Percentiles rank a stretch among this genome's conserved stretches.
Evolutionary conservation across 2,888 invertebrate species (phyloP).

Genomic region (Machimus atricapillus): DNA sequence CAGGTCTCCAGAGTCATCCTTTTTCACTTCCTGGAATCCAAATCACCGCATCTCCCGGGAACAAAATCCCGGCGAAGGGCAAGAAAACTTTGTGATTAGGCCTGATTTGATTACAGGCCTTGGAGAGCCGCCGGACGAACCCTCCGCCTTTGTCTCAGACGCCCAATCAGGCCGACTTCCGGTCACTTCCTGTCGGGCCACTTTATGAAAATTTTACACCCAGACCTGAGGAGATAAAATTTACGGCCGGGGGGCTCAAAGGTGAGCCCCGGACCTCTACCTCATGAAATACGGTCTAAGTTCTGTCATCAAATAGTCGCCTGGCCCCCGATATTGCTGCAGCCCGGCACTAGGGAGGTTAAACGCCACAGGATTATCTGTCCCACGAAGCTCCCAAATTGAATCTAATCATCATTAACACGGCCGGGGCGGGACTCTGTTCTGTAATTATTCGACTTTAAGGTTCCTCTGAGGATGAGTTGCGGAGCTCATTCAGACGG

Average conservation of each 20-base stretch:
- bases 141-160: conserved; percentile 9
- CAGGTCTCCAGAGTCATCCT: not conserved
- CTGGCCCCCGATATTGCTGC: not conserved
- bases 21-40: not conserved
- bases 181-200: conserved; percentile 25
- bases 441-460: conserved; percentile 37
- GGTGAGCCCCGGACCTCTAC: not conserved
- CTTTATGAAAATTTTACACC: conserved; percentile 25
- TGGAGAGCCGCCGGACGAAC: not conserved
- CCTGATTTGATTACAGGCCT: conserved; percentile 27
- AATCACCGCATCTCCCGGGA: not conserved
- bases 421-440: conserved; percentile 26
- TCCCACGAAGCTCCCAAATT: conserved; percentile 34
- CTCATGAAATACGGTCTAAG: conserved; percentile 34
- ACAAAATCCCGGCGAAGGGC: not conserved
- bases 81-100: conserved; percentile 25
- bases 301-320: conserved; percentile 35
- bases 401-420: conserved; percentile 40
- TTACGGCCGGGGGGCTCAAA: not conserved
- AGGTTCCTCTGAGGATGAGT: conserved; percentile 10
- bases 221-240: conserved; percentile 11
- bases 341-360: not conserved
- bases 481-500: conserved; percentile 12
- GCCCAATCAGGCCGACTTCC: conserved; percentile 17
- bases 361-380: conserved; percentile 30